Conservation (phyloP, 2,888 invertebrate genomes). For the Anagyrus pseudococci region DNA sequence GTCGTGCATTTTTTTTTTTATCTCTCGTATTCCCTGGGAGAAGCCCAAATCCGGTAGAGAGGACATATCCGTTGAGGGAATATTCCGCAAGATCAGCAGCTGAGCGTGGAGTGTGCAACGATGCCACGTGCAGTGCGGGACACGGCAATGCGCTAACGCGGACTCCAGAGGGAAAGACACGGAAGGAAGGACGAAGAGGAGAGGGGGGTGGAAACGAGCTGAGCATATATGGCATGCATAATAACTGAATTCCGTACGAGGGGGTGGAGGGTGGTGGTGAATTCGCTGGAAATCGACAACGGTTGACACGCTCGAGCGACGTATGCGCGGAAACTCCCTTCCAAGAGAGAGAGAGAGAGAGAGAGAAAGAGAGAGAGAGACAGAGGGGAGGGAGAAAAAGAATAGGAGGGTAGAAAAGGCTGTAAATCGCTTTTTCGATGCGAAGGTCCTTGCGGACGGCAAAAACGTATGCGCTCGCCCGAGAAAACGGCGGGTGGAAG, state of each 20-base stretch:
- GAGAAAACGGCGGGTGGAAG: no score
- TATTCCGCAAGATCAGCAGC: constrained; percentile 39
- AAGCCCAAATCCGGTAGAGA: constrained; percentile 13
- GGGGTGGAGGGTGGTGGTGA: neutral
- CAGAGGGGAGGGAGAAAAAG: neutral
- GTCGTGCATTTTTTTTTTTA: no score
- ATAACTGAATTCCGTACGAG: constrained; percentile 47
- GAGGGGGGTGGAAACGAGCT: constrained; percentile 17
- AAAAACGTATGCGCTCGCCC: constrained; percentile 9
- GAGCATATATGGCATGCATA: constrained; percentile 43
- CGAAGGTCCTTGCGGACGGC: neutral
- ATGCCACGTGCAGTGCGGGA: constrained; percentile 39
- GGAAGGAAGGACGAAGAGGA: constrained; percentile 18
- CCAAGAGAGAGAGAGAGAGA: neutral
- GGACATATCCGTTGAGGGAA: constrained; percentile 32
- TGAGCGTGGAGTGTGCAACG: constrained; percentile 33
- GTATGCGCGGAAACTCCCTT: neutral
- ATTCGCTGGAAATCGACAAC: neutral
- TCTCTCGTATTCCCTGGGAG: no score
- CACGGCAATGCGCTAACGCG: no score
- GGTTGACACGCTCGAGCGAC: no score
- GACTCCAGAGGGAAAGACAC: neutral
- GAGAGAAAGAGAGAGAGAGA: neutral
- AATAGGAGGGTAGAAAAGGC: no score
- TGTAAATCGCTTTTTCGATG: constrained; percentile 14